phyloP scores from a whole-genome alignment of 1,140 invertebrate species.

The Brachionus paranguensis region DNA sequence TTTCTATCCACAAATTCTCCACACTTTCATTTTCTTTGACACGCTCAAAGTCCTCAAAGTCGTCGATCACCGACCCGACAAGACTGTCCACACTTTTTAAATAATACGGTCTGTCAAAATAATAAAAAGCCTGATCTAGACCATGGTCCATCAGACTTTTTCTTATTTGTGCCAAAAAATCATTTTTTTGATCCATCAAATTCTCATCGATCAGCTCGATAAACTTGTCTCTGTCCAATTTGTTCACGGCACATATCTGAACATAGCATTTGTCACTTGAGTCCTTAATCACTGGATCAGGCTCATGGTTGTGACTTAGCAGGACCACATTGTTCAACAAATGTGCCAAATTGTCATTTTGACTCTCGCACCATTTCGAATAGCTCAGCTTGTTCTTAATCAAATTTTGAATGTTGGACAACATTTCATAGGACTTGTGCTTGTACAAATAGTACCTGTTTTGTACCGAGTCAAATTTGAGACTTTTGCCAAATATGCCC shows the following conservation, averaged over 20 bases:
- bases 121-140: not conserved
- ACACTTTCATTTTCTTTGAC: constrained; percentile 37
- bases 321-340: not conserved
- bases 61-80: not conserved
- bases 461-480: constrained; percentile 27
- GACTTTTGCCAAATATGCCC: not conserved
- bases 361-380: constrained; percentile 14
- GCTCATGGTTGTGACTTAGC: constrained; percentile 10
- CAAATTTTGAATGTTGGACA: constrained; percentile 38
- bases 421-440: constrained; percentile 39
- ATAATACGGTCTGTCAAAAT: constrained; percentile 35
- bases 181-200: not conserved
- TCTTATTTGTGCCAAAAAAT: not conserved
- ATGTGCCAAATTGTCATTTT: not conserved
- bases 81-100: not conserved
- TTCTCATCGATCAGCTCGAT: constrained; percentile 17
- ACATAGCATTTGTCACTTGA: constrained; percentile 8
- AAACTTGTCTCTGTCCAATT: constrained; percentile 8
- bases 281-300: not conserved
- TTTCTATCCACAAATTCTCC: constrained; percentile 34
- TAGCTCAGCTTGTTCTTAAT: constrained; percentile 2
- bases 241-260: constrained; percentile 34
- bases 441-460: constrained; percentile 32
- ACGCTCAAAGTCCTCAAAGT: constrained; percentile 5
- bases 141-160: not conserved